Evolutionary conservation across 2,888 invertebrate species (phyloP), one percentile per base, ranked within the genome.

Genomic region (Macrosoma leucophasiata): DNA sequence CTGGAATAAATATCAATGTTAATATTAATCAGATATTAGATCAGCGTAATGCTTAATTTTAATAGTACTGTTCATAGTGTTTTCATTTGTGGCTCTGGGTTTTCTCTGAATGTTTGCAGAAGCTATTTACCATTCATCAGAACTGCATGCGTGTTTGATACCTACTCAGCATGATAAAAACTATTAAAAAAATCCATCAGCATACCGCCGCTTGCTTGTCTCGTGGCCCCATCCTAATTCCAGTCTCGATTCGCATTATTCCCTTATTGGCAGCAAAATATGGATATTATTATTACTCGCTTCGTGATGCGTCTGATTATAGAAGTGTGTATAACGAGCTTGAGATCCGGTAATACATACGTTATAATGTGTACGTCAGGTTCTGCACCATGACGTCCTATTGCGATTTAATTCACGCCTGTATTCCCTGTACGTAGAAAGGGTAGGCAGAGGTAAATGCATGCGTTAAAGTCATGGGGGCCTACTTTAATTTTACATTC

Each of bases 201-300:
- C n/a, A n/a, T n/a, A n/a, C n/a, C n/a, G n/a, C n/a, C n/a, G 4
- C 11, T 15, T 59, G 58, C 61, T 14, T 1, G 17, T 62, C 54
- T 62, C 43, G 18, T 55, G 50, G 73, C 77, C 62, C 38, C 52
- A 63, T 68, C 65, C 69, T 68, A 75, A 78, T 70, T 72, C 76
- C 41, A 61, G 50, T 62, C 59, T 49, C 52, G 52, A 48, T 49
- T 55, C 53, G 57, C 62, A 64, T 68, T 78, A 76, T 77, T 73
- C 72, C 81, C 78, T 69, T 77, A 78, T 71, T 66, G 62, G 76
- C 56, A 49, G 62, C 62, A 62, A 77, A 75, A 79, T 79, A 78
- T 78, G 77, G 73, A 77, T 81, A 78, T 78, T 76, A 79, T 81
- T 76, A 72, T 74, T 76, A 73, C 77, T 55, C 44, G 43, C 55